A percentile compares a stretch with the other conserved stretches of the same genome.
Conservation (phyloP, 2,113 vertebrate genomes). For the Myocastor coypus region DNA sequence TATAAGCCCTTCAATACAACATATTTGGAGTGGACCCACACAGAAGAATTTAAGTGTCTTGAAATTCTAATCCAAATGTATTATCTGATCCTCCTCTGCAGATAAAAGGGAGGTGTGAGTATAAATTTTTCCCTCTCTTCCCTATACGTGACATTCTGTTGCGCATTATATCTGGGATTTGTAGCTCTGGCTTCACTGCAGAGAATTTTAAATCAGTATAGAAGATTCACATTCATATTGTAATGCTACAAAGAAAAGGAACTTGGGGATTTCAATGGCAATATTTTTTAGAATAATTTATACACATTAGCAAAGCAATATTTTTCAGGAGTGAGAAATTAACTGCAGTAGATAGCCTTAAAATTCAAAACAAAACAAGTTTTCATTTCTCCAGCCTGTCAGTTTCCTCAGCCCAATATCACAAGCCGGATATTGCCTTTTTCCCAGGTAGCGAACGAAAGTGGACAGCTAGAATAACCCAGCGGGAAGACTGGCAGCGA, state of each 20-base stretch:
- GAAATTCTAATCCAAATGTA: background rate
- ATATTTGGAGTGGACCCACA: fast-evolving
- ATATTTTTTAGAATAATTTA: conserved; percentile 30
- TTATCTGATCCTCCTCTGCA: background rate
- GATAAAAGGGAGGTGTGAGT: background rate
- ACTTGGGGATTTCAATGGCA: background rate
- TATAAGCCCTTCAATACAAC: background rate
- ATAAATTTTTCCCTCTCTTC: background rate
- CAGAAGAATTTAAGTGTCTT: background rate
- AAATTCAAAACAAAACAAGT: conserved; percentile 69
- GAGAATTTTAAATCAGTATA: conserved; percentile 30
- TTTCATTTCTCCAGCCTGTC: conserved; percentile 51
- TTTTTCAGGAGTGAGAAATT: conserved; percentile 74
- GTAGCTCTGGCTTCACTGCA: background rate
- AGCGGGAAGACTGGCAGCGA: background rate
- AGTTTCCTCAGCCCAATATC: conserved; percentile 49
- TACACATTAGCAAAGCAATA: conserved; percentile 47
- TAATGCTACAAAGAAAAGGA: background rate
- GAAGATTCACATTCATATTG: background rate
- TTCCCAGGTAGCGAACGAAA: conserved; percentile 63
- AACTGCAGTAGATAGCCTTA: conserved; percentile 44
- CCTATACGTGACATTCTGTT: background rate
- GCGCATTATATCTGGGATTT: background rate
- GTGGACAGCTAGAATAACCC: background rate
- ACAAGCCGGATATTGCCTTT: conserved; percentile 70